These are phyloP conservation scores for Hepsetus odoe DNA, from an alignment of 2,113 vertebrate species.

Conservation along the genomic window DNA sequence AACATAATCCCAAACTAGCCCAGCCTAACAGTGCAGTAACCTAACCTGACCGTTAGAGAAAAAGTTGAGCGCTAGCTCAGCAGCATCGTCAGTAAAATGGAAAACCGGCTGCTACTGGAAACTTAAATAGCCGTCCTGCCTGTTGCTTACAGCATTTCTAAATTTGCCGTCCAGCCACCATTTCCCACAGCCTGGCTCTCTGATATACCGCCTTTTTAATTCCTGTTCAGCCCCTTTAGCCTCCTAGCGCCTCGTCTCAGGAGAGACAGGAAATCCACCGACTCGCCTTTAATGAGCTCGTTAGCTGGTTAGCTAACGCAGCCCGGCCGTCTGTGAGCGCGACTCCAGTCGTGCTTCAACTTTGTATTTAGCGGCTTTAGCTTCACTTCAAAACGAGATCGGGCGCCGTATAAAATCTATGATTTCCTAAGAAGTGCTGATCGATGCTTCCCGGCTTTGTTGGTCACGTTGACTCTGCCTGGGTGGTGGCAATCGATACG, in stretches of 20 bases:
- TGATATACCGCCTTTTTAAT: not conserved
- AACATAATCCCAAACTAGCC: not conserved
- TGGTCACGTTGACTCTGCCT: constrained; percentile 40
- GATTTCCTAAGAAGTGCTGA: constrained; percentile 24
- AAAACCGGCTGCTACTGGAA: not conserved
- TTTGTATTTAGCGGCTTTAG: not conserved
- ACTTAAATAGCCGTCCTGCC: not conserved
- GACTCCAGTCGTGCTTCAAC: not conserved
- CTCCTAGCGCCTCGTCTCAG: not conserved
- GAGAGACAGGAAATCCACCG: constrained; percentile 35
- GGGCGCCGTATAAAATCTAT: not conserved
- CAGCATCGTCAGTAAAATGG: not conserved
- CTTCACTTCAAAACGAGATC: not conserved
- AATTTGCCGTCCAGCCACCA: not conserved
- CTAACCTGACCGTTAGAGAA: not conserved
- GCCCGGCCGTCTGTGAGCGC: not conserved
- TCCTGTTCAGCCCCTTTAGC: not conserved
- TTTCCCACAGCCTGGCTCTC: not conserved
- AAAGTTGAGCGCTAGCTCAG: not conserved
- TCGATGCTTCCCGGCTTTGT: constrained; percentile 41
- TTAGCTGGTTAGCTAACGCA: not conserved
- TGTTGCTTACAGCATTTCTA: not conserved
- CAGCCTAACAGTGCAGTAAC: no score
- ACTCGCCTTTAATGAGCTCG: not conserved
- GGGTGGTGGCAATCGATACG: constrained; percentile 30